phyloP scores from a whole-genome alignment of 1,140 invertebrate species.

The Drosophila ficusphila region DNA sequence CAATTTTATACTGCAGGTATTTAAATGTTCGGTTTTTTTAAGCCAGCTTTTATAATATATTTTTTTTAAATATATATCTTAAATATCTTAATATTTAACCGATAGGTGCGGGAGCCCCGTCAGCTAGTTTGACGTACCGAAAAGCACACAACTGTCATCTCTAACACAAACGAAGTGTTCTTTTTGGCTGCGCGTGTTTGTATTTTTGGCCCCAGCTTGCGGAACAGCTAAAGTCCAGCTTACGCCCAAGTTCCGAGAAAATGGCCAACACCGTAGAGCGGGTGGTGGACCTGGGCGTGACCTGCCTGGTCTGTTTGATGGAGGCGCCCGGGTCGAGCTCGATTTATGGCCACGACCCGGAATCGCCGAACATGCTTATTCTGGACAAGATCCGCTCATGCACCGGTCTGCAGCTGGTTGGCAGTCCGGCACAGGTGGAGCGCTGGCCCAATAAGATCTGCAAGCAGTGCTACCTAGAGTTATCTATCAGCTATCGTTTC shows the following conservation, averaged over 20 bases:
- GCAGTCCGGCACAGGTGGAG: not conserved
- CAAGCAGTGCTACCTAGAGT: slow-evolving; percentile 61
- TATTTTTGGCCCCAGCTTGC: not conserved
- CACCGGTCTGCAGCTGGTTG: slow-evolving; percentile 84
- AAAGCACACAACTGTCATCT: not conserved
- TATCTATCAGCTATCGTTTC: slow-evolving; percentile 71
- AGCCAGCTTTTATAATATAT: too few species aligned
- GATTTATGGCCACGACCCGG: slow-evolving; percentile 85
- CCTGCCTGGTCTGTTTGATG: slow-evolving; percentile 86
- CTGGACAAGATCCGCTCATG: slow-evolving; percentile 86
- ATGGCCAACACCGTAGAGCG: slow-evolving; percentile 22
- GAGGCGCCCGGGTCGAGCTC: slow-evolving; percentile 85
- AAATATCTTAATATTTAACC: too few species aligned
- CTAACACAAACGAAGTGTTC: slow-evolving; percentile 6
- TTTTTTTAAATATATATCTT: too few species aligned
- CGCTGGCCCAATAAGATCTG: slow-evolving; percentile 76
- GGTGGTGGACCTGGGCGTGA: slow-evolving; percentile 85
- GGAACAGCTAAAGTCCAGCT: not conserved
- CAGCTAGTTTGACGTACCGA: not conserved
- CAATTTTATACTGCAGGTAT: too few species aligned
- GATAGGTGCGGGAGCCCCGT: not conserved
- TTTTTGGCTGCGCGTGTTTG: slow-evolving; percentile 1
- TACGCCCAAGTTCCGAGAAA: slow-evolving; percentile 1
- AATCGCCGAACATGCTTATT: slow-evolving; percentile 84
- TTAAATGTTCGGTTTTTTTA: too few species aligned